Base-by-base conservation (phyloP, 2,888 invertebrate genomes). In the Gymnoscelis rufifasciata region DNA sequence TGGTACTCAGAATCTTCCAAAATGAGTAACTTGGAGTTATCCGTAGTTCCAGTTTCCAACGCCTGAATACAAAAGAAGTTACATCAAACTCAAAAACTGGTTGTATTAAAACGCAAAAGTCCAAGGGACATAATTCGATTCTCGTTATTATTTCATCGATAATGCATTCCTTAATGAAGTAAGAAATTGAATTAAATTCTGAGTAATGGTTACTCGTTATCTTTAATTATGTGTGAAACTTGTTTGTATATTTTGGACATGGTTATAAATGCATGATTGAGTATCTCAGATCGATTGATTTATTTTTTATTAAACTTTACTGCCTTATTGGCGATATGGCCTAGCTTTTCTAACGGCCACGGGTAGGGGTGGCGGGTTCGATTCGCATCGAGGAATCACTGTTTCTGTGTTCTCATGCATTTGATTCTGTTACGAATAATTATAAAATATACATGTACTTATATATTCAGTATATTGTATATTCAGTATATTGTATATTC, bases 1-100 rank as follows among this genome's bases (percentile, higher is more conserved):
- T n/a, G n/a, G n/a, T n/a, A n/a, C n/a, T n/a, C n/a, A n/a, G n/a
- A n/a, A n/a, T n/a, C n/a, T n/a, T n/a, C n/a, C n/a, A n/a, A n/a
- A n/a, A n/a, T n/a, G n/a, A n/a, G n/a, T n/a, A n/a, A n/a, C n/a
- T n/a, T n/a, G n/a, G n/a, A n/a, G n/a, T n/a, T n/a, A n/a, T n/a
- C n/a, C n/a, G n/a, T n/a, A n/a, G n/a, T n/a, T n/a, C n/a, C n/a
- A n/a, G n/a, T n/a, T n/a, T 19, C 19, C 19, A 19, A 2, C 19
- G 3, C 10, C 35, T 35, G 35, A 35, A 19, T 3, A 35, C 35
- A 35, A 41, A 37, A 30, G 29, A 30, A 33, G 35, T 47, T 15
- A 26, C 19, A 37, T 30, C 19, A 40, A 38, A 12, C 37, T 40
- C 28, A 74, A 71, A 74, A 80, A 80, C 78, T 64, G 76, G 76